Base-by-base conservation (phyloP, 1,140 invertebrate species). In the Drosophila albomicans region DNA sequence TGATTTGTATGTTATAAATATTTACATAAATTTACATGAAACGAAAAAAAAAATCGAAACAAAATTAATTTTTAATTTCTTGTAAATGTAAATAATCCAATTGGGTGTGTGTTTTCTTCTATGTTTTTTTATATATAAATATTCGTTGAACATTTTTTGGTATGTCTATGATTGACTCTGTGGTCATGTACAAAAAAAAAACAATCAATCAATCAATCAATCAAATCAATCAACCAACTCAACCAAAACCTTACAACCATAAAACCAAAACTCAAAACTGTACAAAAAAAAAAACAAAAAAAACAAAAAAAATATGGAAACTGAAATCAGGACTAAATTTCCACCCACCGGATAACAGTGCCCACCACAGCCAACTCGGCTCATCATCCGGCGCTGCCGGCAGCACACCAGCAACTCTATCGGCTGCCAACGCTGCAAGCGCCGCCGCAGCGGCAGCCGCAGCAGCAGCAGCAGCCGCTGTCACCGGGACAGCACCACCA, bases 11-110 rank as follows among this genome's bases (percentile, higher is more conserved):
- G 81, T 88, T 88, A 66, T 89, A 81, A 65, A 84, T 91, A 82
- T 90, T 91, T 90, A 87, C 75, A 79, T 76, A 16, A 86, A 89
- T 82, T 82, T 86, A 69, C 76, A 70, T 54, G 62, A 77, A 71
- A 71, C 30, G 20, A 25, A 81, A 81, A 75, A 81, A 75, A 79
- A 74, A 85, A 66, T 16, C 57, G 20, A 68, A 69, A 78, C 59
- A 62, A 89, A 84, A 89, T 88, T 88, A 89, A 81, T 88, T 84
- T 88, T 79, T 82, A 90, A 88, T 87, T 87, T 84, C 81, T 87
- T 92, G 91, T 92, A 92, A 90, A 92, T 92, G 91, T 92, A 92
- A 92, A 92, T 92, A 92, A 92, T 92, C 89, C 91, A 91, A 90
- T 92, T 92, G 91, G 91, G 91, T 92, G 91, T 92, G 91, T 92